Percentiles rank a stretch among this genome's conserved stretches.
These are phyloP conservation scores for Capromys pilorides DNA, from an alignment of 2,797 vertebrate species.

Conservation along the genomic window DNA sequence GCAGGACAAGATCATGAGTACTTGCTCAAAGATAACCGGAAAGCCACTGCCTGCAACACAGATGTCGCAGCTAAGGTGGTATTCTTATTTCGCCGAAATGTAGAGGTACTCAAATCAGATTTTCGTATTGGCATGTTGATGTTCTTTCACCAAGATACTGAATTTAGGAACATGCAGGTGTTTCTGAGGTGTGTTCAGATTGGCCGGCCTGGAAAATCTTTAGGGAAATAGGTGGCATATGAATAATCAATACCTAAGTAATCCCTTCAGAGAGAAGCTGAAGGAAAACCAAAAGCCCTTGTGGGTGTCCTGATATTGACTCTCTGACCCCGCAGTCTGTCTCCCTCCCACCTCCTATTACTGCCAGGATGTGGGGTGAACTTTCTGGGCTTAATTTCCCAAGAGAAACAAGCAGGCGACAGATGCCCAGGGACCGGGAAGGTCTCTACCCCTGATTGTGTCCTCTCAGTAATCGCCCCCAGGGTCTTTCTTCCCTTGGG, in stretches of 20 bases:
- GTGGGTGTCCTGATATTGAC: conserved; percentile 67
- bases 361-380: conserved; percentile 81
- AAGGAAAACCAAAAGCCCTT: conserved; percentile 71
- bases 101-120: conserved; percentile 40
- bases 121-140: neutral
- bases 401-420: conserved; percentile 78
- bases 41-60: conserved; percentile 6
- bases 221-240: conserved; percentile 67
- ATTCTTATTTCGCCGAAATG: conserved; percentile 45
- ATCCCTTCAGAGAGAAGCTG: conserved; percentile 61
- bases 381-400: conserved; percentile 84
- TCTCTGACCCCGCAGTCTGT: conserved; percentile 66
- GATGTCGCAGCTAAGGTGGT: conserved; percentile 15
- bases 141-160: conserved; percentile 63
- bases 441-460: conserved; percentile 10
- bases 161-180: conserved; percentile 62
- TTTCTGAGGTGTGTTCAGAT: conserved; percentile 57
- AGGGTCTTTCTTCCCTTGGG: neutral
- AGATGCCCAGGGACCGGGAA: conserved; percentile 78
- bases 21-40: neutral
- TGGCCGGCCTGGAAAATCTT: conserved; percentile 55
- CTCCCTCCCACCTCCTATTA: conserved; percentile 57
- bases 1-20: neutral
- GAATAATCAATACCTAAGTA: conserved; percentile 75
- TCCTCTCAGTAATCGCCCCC: conserved; percentile 56